Conservation (phyloP, 2,888 invertebrate species). For the Mesopsocus fuscifrons region DNA sequence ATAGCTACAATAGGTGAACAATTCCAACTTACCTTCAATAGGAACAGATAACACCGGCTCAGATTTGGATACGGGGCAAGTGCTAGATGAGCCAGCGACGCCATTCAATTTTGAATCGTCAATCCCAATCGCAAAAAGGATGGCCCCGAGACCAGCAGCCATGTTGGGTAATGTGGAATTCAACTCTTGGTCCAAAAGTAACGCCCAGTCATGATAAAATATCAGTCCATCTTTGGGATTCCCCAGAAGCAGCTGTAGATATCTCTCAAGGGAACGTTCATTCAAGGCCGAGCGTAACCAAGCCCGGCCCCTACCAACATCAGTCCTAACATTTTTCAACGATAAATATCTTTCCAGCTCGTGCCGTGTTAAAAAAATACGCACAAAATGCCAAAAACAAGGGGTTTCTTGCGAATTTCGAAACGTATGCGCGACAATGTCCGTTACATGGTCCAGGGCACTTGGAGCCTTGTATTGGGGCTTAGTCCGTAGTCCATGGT, state of each 20-base stretch:
- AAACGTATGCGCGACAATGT: constrained; percentile 1
- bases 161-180: constrained; percentile 62
- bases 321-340: constrained; percentile 42
- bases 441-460: constrained; percentile 1
- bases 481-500: constrained; percentile 53
- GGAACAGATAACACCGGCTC: constrained; percentile 55
- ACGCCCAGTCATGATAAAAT: constrained; percentile 73
- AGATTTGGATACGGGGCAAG: constrained; percentile 21
- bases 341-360: constrained; percentile 70
- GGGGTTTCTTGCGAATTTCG: constrained; percentile 8
- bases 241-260: constrained; percentile 54
- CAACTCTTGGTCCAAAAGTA: constrained; percentile 62
- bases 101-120: constrained; percentile 60
- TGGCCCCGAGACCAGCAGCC: constrained; percentile 70
- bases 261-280: constrained; percentile 71
- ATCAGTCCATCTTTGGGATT: constrained; percentile 36
- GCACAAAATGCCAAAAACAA: constrained; percentile 55
- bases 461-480: constrained; percentile 22
- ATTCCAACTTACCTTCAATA: constrained; percentile 38
- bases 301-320: constrained; percentile 65
- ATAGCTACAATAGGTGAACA: no score
- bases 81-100: constrained; percentile 33
- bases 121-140: constrained; percentile 81
- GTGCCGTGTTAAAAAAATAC: constrained; percentile 63
- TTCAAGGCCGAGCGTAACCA: constrained; percentile 81